Base-by-base conservation (phyloP, 1,140 invertebrate genomes). In the Gonioctena quinquepunctata region DNA sequence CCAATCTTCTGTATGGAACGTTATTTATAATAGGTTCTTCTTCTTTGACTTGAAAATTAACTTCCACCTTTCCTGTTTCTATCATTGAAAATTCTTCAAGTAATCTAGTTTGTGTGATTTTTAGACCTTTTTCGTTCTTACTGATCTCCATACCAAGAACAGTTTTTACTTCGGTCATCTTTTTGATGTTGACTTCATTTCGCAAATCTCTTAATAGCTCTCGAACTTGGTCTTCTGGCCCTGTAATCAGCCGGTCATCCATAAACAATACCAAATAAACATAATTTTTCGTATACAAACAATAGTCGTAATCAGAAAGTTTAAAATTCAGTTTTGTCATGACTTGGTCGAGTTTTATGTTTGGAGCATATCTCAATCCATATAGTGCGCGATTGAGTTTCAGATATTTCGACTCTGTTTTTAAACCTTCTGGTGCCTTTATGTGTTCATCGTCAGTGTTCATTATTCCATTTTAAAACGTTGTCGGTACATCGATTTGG, bases 361-460 rank as follows among this genome's bases (percentile, higher is more conserved):
- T 33, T 0, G 1, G 28, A 33, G 28, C 6, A 33, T 33, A 11
- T 33, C 28, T 33, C 28, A 33, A 33, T 33, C 28, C 28, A 68
- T 71, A 65, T 48, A 66, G 52, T 59, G 66, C 66, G 49, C 28
- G n/a, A 63, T 71, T 71, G 62, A 68, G 2, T 68, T 71, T 71
- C 0, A 68, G 7, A 33, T 28, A 22, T 19, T 66, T 23, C 19
- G 26, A 60, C 8, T 60, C 22, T 59, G 8, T 66, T 28, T 52
- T 25, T 5, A 18, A 59, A 21, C 60, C 67, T 33, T 68, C 33
- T 18, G 56, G 56, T 16, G 23, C 48, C 27, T 49, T 42, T 21
- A 68, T 60, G 22, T 28, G 60, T 23, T 63, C 21, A 16, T 33
- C 28, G n/a, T 69, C 67, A 26, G 21, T 22, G n/a, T 63, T 42